A percentile compares a stretch with the other conserved stretches of the same genome.
Conservation (phyloP, 2,797 vertebrate genomes). For the Scarus forsteni region DNA sequence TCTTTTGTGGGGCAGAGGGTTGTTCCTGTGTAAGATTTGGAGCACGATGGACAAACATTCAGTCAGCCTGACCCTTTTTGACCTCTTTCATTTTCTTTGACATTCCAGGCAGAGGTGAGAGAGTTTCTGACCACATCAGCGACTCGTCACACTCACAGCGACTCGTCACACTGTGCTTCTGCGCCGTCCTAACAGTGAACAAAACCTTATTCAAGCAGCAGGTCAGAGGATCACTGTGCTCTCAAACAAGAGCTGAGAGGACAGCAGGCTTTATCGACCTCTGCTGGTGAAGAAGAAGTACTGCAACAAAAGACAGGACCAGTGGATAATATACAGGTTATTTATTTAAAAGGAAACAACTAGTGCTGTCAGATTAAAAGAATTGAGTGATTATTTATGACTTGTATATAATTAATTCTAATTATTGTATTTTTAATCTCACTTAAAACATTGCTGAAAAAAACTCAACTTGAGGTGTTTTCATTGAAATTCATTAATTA, state of each 20-base stretch:
- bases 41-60: neutral
- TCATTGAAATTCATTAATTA: too few relatives aligned
- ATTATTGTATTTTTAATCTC: too few relatives aligned
- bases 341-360: too few relatives aligned
- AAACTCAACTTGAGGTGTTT: too few relatives aligned
- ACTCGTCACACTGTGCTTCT: too few relatives aligned
- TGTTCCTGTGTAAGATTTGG: too few relatives aligned
- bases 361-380: too few relatives aligned
- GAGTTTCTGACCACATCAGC: slow-evolving; percentile 1
- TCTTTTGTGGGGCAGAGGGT: too few relatives aligned
- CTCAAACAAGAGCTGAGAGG: neutral
- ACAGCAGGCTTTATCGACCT: neutral
- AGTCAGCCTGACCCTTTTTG: neutral
- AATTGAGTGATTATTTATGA: too few relatives aligned
- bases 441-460: too few relatives aligned
- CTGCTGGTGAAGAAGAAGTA: slow-evolving; percentile 5
- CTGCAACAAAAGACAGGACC: neutral
- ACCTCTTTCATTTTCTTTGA: neutral
- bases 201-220: neutral
- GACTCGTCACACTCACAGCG: neutral
- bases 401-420: too few relatives aligned
- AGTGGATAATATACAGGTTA: neutral
- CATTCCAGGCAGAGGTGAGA: slow-evolving; percentile 12
- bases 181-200: too few relatives aligned
- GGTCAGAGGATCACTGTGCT: neutral